Conservation (phyloP, 2,888 invertebrate genomes). For the Pristionchus arcanus region DNA sequence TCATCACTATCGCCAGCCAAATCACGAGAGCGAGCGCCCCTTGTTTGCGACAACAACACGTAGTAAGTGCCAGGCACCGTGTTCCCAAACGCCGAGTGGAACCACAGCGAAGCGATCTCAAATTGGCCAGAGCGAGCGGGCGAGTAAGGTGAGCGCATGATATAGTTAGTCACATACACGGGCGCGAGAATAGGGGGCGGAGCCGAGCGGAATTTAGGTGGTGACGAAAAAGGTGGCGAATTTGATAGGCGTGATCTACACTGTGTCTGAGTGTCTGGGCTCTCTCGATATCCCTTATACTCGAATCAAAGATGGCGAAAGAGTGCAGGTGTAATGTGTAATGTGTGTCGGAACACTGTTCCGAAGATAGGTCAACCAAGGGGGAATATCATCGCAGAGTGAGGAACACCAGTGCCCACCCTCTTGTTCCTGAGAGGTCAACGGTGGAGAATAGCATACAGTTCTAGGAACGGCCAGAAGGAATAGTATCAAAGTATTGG, state of each 20-base stretch:
- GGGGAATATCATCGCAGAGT: not conserved
- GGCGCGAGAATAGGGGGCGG: conserved; percentile 27
- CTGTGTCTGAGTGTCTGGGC: not conserved
- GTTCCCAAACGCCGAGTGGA: not conserved
- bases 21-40: too few relatives aligned
- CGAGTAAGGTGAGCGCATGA: not conserved
- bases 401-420: not conserved
- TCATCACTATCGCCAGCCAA: too few relatives aligned
- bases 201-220: not conserved
- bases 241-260: conserved; percentile 39
- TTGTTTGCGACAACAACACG: not conserved
- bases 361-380: too few relatives aligned
- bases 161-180: conserved; percentile 47
- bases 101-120: not conserved
- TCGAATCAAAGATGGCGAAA: not conserved
- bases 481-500: too few relatives aligned
- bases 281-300: not conserved
- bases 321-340: not conserved
- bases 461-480: too few relatives aligned
- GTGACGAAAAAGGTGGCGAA: conserved; percentile 22
- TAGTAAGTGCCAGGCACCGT: not conserved
- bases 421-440: too few relatives aligned
- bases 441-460: too few relatives aligned
- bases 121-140: not conserved
- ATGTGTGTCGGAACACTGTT: conserved; percentile 6